Percentiles rank a stretch among this genome's conserved stretches.
Evolutionary conservation across 2,888 invertebrate genomes (phyloP).

Genomic region (Parasteatoda lunata): DNA sequence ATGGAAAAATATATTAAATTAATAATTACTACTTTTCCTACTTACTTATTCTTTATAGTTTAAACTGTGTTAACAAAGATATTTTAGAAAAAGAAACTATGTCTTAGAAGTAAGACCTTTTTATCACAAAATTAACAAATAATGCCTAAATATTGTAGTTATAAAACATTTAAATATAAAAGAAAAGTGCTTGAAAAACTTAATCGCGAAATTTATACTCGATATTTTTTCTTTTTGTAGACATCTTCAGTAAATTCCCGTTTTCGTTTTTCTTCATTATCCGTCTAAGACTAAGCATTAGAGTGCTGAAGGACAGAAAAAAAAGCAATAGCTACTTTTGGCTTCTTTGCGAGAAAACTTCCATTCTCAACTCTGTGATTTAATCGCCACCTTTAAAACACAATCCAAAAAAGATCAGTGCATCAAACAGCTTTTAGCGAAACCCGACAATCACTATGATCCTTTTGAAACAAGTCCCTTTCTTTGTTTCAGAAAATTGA

Average conservation of each 20-base stretch:
- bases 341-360: neutral
- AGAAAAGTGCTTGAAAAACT: neutral
- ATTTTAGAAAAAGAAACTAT: too few species aligned
- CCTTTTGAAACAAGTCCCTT: conserved; percentile 23
- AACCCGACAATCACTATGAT: conserved; percentile 50
- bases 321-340: conserved; percentile 1
- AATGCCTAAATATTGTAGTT: too few species aligned
- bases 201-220: conserved; percentile 11
- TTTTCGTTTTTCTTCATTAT: conserved; percentile 36
- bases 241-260: conserved; percentile 44
- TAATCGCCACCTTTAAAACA: conserved; percentile 35
- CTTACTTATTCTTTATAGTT: too few species aligned
- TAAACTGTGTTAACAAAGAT: too few species aligned
- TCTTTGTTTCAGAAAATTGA: neutral
- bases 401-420: conserved; percentile 32
- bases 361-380: conserved; percentile 25
- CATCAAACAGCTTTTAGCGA: conserved; percentile 24
- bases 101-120: too few species aligned
- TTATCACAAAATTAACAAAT: too few species aligned
- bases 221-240: conserved; percentile 23
- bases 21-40: too few species aligned
- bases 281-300: conserved; percentile 35
- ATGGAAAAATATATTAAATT: too few species aligned
- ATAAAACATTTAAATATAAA: neutral
- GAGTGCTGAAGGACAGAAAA: conserved; percentile 20